Percentiles rank a stretch among this genome's conserved stretches.
Conservation (phyloP, 2,113 vertebrate genomes). For the Pardalotus punctatus region DNA sequence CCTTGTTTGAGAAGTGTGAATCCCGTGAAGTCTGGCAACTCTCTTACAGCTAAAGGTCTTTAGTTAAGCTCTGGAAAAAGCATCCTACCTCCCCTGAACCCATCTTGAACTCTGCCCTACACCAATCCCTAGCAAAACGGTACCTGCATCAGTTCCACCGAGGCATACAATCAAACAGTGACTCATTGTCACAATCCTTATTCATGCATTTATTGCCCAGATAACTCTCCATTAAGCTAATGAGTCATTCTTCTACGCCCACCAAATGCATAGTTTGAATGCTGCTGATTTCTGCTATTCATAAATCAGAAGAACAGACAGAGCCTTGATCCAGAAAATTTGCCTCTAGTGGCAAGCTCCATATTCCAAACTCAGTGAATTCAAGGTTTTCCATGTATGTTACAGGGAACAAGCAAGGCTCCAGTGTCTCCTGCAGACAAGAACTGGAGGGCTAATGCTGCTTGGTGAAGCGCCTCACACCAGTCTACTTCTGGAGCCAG, state of each 20-base stretch:
- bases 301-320: neutral
- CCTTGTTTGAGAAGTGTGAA: neutral
- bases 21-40: neutral
- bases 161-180: conserved; percentile 17
- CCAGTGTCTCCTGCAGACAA: neutral
- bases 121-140: conserved; percentile 32
- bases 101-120: neutral
- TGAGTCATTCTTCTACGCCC: conserved; percentile 8
- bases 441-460: neutral
- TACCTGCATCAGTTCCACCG: conserved; percentile 28
- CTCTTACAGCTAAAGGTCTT: neutral
- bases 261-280: conserved; percentile 8
- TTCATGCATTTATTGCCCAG: conserved; percentile 49
- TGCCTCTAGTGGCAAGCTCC: neutral
- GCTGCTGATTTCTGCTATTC: conserved; percentile 30
- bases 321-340: neutral
- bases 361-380: neutral
- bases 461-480: neutral
- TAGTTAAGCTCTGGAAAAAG: neutral
- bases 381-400: neutral
- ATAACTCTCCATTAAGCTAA: conserved; percentile 55
- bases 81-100: neutral
- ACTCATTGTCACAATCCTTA: conserved; percentile 45
- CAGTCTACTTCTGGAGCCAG: neutral
- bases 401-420: neutral